Conservation (phyloP, 2,888 invertebrate species). For the Pachydiplax longipennis region DNA sequence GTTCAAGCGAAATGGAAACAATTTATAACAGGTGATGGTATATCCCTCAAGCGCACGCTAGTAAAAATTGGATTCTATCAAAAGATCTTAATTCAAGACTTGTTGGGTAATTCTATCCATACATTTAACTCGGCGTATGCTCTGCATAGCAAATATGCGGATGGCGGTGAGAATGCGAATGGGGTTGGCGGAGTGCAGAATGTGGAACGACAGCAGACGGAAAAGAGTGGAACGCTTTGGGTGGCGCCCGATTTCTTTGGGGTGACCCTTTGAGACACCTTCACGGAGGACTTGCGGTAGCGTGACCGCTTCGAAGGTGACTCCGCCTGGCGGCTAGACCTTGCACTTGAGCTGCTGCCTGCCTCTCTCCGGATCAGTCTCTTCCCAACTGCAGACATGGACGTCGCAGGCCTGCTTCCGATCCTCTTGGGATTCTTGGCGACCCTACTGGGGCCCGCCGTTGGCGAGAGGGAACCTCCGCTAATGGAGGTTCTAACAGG, state of each 20-base stretch:
- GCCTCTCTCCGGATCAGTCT: too few species aligned
- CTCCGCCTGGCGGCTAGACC: too few species aligned
- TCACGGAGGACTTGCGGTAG: not conserved
- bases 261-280: not conserved
- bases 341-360: too few species aligned
- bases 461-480: not conserved
- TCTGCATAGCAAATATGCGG: not conserved
- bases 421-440: not conserved
- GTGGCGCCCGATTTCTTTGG: not conserved
- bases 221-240: not conserved
- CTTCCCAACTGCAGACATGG: not conserved
- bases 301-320: not conserved
- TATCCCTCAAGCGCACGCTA: too few species aligned
- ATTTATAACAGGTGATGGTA: too few species aligned
- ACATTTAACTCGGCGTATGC: not conserved
- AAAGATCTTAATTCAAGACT: too few species aligned
- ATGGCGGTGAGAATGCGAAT: not conserved
- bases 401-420: not conserved
- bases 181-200: not conserved
- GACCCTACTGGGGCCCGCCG: not conserved
- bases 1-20: too few species aligned
- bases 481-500: conserved; percentile 12
- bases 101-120: too few species aligned
- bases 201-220: not conserved
- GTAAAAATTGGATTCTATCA: too few species aligned